These are phyloP conservation scores for Mercenaria mercenaria DNA, from an alignment of 1,140 invertebrate species.

Conservation along the genomic window DNA sequence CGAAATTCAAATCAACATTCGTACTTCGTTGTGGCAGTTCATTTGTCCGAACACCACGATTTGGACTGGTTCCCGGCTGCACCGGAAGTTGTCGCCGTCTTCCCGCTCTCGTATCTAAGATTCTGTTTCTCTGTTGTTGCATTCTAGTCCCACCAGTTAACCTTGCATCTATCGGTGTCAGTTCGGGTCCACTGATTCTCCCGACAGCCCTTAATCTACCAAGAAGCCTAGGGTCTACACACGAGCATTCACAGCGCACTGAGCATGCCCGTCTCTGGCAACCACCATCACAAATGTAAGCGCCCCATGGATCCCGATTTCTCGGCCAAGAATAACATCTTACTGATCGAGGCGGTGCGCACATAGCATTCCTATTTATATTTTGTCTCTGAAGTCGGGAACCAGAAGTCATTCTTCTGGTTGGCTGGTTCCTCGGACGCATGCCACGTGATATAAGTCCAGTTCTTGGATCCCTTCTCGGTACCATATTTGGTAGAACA, in stretches of 20 bases:
- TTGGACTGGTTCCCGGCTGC: neutral
- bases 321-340: conserved; percentile 41
- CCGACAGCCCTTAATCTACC: neutral
- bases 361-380: neutral
- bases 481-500: neutral
- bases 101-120: neutral
- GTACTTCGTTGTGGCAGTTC: neutral
- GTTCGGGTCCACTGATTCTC: conserved; percentile 37
- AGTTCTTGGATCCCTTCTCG: neutral
- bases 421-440: neutral
- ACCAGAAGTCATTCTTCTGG: neutral
- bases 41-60: neutral
- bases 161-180: conserved; percentile 3
- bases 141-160: neutral
- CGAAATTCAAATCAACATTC: conserved; percentile 1
- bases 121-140: neutral
- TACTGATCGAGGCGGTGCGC: conserved; percentile 1
- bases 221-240: conserved; percentile 35
- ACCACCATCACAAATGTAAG: conserved; percentile 42
- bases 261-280: neutral
- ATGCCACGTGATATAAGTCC: neutral
- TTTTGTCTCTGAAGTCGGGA: neutral
- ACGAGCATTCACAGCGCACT: conserved; percentile 39
- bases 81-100: neutral
- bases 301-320: neutral